phyloP scores from a whole-genome alignment of 2,113 vertebrate species.

The Menura novaehollandiae region DNA sequence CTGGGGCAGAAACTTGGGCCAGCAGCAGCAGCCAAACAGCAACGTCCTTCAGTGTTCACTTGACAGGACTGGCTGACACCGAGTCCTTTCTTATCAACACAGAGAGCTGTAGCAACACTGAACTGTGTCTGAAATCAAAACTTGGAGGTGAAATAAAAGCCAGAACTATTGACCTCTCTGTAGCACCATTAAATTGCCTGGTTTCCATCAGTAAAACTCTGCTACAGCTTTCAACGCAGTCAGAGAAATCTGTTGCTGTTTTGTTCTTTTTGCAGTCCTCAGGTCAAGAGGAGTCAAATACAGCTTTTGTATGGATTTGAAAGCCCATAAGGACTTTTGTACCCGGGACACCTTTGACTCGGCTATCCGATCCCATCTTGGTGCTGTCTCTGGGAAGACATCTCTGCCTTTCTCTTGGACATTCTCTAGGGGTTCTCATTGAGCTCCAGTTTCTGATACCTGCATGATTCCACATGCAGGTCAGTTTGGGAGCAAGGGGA shows the following conservation, averaged over 20 bases:
- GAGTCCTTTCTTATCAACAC: not conserved
- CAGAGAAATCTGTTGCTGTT: not conserved
- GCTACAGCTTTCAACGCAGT: not conserved
- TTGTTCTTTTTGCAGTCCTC: not conserved
- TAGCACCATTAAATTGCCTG: not conserved
- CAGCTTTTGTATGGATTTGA: not conserved
- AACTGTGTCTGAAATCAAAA: not conserved
- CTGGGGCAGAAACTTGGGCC: not conserved
- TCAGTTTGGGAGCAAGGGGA: not conserved
- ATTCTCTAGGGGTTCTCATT: not conserved
- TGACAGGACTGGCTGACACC: not conserved
- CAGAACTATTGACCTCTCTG: not conserved
- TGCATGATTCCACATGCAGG: not conserved
- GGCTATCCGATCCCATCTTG: fast-evolving
- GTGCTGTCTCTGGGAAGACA: not conserved
- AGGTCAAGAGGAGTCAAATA: not conserved
- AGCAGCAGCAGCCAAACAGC: not conserved
- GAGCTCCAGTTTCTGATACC: fast-evolving
- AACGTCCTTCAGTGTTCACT: not conserved
- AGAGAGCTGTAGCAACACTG: not conserved
- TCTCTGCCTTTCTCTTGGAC: not conserved
- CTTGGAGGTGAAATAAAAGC: not conserved
- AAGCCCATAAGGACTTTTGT: not conserved
- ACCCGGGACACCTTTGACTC: not conserved
- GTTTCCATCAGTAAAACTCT: not conserved